Base-by-base conservation (phyloP, 2,888 invertebrate genomes). In the Shargacucullia verbasci region DNA sequence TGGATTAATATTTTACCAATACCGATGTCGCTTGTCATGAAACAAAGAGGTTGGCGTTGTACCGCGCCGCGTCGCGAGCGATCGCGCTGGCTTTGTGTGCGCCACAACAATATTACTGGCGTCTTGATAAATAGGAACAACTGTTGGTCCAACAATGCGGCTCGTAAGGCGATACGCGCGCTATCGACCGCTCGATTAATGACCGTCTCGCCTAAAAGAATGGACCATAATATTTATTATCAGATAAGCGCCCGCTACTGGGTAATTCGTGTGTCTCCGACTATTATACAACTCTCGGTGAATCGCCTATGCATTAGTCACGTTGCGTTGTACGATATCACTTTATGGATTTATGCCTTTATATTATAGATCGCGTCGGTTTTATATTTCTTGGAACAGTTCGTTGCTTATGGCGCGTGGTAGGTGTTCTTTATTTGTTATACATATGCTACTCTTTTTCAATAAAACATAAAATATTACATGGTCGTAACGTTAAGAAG, bases 221-320 rank as follows among this genome's bases (percentile, higher is more conserved):
- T 92, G 91, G 91, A 86, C 89, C 85, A 89, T 89, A 92, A 93
- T 93, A 93, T 94, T 93, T 93, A 92, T 93, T 92, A 94, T 94
- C 92, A 89, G 94, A 94, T 94, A 92, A 90, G 87, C 85, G 84
- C 59, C 80, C 83, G 93, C 94, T 94, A 94, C 94, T 82, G 93
- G 90, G 88, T 88, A 90, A 92, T 92, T 90, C 91, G 89, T 90
- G 86, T 91, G 92, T 91, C 90, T 83, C 87, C 80, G 78, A 80
- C 89, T 88, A 91, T 91, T 91, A 88, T 90, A 89, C 88, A 76
- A 80, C 79, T 79, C 83, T 81, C 82, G 76, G 81, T 85, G 88
- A 87, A 87, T 87, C 84, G 85, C 78, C 88, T 86, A 84, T 88
- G 88, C 91, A 93, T 93, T 92, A 92, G 88, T 94, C 92, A 93